phyloP scores from a whole-genome alignment of 1,140 invertebrate species.

The Penaeus japonicus region DNA sequence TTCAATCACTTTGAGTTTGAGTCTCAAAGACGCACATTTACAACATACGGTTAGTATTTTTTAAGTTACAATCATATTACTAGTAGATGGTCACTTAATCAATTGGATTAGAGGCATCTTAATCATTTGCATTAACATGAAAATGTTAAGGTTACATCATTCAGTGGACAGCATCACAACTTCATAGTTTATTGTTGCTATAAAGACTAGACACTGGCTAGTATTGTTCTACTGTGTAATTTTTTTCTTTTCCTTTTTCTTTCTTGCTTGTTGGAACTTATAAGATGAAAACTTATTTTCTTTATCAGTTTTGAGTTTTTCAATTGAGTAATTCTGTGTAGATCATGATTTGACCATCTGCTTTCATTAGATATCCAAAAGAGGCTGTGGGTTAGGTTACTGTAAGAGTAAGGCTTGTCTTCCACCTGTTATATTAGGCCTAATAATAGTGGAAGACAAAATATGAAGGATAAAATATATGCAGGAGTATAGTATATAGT shows the following conservation, averaged over 20 bases:
- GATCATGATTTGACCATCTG: too few species aligned
- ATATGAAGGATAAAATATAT: too few species aligned
- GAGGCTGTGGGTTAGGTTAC: not conserved
- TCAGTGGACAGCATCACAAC: not conserved
- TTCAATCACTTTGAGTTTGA: conserved; percentile 98
- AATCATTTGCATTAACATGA: not conserved
- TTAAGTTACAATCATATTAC: not conserved
- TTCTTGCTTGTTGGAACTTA: too few species aligned
- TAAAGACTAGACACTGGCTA: not conserved
- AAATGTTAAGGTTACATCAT: too few species aligned
- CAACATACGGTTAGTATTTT: conserved; percentile 78
- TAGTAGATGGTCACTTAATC: not conserved
- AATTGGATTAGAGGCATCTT: not conserved
- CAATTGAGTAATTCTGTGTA: too few species aligned
- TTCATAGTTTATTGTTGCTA: too few species aligned
- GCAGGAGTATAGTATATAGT: too few species aligned
- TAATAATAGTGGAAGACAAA: too few species aligned
- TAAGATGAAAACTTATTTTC: too few species aligned
- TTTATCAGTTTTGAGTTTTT: too few species aligned
- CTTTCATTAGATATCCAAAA: not conserved
- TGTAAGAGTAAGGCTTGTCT: not conserved
- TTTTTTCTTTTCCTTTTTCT: too few species aligned
- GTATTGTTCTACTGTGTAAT: not conserved
- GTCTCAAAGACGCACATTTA: conserved; percentile 94
- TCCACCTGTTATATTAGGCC: too few species aligned